These are phyloP conservation scores for Euzetes globulus DNA, from an alignment of 2,888 invertebrate genomes.

Conservation along the genomic window DNA sequence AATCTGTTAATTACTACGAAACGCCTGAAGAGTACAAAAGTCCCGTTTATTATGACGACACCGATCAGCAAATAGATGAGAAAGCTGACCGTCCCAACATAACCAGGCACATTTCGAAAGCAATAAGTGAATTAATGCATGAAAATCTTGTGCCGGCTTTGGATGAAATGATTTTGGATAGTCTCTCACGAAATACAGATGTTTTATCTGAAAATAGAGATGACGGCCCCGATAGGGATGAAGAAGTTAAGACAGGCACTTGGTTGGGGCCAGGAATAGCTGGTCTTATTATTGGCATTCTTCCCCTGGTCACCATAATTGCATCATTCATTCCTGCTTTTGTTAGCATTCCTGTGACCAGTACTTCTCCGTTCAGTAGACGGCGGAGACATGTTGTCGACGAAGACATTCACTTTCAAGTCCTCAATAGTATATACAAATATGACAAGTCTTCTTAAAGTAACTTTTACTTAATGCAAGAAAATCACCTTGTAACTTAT, in stretches of 20 bases:
- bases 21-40: not conserved
- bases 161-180: too few relatives aligned
- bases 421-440: too few relatives aligned
- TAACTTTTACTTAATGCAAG: too few relatives aligned
- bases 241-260: not conserved
- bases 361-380: not conserved
- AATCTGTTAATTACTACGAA: not conserved
- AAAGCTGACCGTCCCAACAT: not conserved
- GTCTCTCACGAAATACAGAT: too few relatives aligned
- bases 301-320: not conserved
- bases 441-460: too few relatives aligned
- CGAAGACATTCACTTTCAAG: too few relatives aligned
- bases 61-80: not conserved
- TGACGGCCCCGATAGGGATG: too few relatives aligned
- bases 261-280: conserved; percentile 32
- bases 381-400: not conserved
- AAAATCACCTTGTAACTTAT: too few relatives aligned
- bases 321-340: not conserved
- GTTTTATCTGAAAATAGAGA: too few relatives aligned
- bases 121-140: too few relatives aligned
- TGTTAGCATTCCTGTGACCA: not conserved
- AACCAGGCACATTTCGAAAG: not conserved
- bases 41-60: not conserved
- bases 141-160: too few relatives aligned
- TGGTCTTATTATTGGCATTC: conserved; percentile 1